Conservation (phyloP, 2,113 vertebrate genomes). For the Nibea albiflora region DNA sequence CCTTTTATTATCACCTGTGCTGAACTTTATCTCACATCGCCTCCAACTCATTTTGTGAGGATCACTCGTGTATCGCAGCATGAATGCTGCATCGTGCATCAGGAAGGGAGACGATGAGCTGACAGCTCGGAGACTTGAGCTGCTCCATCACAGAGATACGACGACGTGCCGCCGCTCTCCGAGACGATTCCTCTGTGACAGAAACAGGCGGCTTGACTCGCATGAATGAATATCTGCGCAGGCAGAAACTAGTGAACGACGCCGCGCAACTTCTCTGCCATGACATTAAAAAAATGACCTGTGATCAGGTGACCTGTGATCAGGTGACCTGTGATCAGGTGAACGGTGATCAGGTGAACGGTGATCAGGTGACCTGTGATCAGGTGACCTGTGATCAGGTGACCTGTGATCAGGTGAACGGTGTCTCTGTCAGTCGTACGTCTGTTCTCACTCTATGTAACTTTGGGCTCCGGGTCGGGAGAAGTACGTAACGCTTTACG, state of each 20-base stretch:
- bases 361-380: too few species aligned
- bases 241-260: background rate
- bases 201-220: background rate
- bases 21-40: conserved; percentile 22
- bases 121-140: conserved; percentile 57
- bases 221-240: background rate
- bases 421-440: too few species aligned
- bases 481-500: too few species aligned
- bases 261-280: too few species aligned
- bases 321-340: too few species aligned
- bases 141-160: conserved; percentile 37
- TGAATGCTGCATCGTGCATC: conserved; percentile 47
- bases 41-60: conserved; percentile 5
- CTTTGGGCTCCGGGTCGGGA: too few species aligned
- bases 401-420: too few species aligned
- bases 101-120: conserved; percentile 35
- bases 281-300: too few species aligned
- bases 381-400: too few species aligned
- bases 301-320: too few species aligned
- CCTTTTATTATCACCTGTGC: conserved; percentile 1
- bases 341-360: too few species aligned
- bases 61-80: conserved; percentile 20
- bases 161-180: conserved; percentile 4
- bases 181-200: conserved; percentile 1
- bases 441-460: too few species aligned